phyloP scores from a whole-genome alignment of 2,113 vertebrate species.

The Asarcornis scutulata region DNA sequence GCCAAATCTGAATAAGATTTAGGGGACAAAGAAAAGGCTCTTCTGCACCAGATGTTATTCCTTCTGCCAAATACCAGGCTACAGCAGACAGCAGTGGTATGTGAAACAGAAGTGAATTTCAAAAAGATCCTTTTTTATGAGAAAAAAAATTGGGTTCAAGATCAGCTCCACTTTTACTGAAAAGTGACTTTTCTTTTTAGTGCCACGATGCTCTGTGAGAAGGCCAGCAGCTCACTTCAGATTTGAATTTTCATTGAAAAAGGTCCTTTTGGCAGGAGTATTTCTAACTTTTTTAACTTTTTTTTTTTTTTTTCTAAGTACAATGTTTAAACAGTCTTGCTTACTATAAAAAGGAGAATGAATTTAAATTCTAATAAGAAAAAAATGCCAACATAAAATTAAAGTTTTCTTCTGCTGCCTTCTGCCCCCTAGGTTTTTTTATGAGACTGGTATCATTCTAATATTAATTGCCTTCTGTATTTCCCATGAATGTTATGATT shows the following conservation, averaged over 20 bases:
- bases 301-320: background rate
- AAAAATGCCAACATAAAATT: conserved; percentile 17
- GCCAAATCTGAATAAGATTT: background rate
- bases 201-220: background rate
- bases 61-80: background rate
- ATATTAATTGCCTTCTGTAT: background rate
- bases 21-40: background rate
- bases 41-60: background rate
- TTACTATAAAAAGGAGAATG: conserved; percentile 22
- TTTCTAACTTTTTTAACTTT: background rate
- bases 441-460: background rate
- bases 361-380: conserved; percentile 45
- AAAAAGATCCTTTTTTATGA: background rate
- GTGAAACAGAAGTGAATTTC: background rate
- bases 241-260: background rate
- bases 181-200: background rate
- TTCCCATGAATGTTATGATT: background rate
- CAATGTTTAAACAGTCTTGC: background rate
- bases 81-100: background rate
- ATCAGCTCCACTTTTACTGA: background rate
- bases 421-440: conserved; percentile 7
- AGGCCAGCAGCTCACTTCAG: background rate
- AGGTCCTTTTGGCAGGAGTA: background rate
- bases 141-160: background rate
- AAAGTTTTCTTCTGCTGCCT: background rate